These are phyloP conservation scores for Myrmecophaga tridactyla DNA, from an alignment of 2,113 vertebrate species.

Conservation along the genomic window DNA sequence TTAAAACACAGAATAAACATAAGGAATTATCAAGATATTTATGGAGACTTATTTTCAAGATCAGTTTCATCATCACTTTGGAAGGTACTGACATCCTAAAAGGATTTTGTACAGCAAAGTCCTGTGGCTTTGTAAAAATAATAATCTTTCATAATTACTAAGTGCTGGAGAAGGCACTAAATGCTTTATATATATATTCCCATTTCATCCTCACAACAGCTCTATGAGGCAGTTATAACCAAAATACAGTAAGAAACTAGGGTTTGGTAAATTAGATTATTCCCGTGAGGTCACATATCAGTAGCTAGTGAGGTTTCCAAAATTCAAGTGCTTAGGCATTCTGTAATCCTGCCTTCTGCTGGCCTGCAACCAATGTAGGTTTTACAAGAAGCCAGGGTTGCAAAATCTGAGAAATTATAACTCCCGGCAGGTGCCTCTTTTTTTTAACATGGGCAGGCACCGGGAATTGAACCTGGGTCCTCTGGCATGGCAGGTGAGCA, in stretches of 20 bases:
- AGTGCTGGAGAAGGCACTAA: background rate
- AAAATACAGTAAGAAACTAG: background rate
- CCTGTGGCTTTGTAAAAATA: background rate
- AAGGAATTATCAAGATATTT: background rate
- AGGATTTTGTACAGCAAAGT: background rate
- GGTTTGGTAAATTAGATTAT: background rate
- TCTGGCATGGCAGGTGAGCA: too few species aligned
- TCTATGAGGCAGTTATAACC: background rate
- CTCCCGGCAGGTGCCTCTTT: background rate
- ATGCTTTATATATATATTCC: background rate
- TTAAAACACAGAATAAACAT: background rate
- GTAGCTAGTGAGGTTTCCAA: background rate
- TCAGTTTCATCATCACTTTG: background rate
- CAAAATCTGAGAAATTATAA: background rate
- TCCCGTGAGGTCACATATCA: background rate
- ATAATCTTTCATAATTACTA: background rate
- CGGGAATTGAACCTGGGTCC: too few species aligned
- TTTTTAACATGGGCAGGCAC: too few species aligned
- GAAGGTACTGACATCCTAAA: background rate
- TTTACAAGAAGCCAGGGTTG: background rate
- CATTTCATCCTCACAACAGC: background rate
- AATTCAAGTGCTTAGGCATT: background rate
- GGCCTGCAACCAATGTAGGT: fast-evolving
- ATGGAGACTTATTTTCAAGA: slow-evolving; percentile 2
- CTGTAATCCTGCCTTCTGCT: background rate